phyloP scores from a whole-genome alignment of 2,113 vertebrate species.

The Agapornis roseicollis region DNA sequence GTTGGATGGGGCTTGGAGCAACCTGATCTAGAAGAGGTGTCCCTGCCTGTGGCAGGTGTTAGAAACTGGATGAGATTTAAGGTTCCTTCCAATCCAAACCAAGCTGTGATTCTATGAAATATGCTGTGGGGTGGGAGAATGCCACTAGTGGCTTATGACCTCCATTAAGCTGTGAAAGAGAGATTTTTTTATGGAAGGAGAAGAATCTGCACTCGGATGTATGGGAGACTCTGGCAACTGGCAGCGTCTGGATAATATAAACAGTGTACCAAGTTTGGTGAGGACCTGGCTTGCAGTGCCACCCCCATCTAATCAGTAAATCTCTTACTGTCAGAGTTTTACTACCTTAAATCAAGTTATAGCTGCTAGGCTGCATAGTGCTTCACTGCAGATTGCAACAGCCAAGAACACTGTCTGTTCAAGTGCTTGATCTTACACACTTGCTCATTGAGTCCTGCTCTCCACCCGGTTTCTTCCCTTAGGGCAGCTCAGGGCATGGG shows the following conservation, averaged over 20 bases:
- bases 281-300: neutral
- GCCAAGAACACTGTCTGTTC: neutral
- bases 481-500: neutral
- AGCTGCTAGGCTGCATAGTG: neutral
- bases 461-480: neutral
- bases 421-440: neutral
- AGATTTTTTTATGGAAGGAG: neutral
- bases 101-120: neutral
- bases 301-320: neutral
- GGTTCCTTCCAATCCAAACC: too few species aligned
- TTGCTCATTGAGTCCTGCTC: neutral
- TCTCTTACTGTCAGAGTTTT: neutral
- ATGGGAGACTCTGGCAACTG: neutral
- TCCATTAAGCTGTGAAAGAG: neutral
- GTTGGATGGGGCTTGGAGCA: too few species aligned
- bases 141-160: neutral
- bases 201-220: neutral
- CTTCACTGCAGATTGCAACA: neutral
- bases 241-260: neutral
- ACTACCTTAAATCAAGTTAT: neutral
- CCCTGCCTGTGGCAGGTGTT: too few species aligned
- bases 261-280: neutral
- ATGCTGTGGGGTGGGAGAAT: neutral
- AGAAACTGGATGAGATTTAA: too few species aligned
- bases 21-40: too few species aligned